Base-by-base conservation (phyloP, 1,140 invertebrate species). In the Cataglyphis hispanica region DNA sequence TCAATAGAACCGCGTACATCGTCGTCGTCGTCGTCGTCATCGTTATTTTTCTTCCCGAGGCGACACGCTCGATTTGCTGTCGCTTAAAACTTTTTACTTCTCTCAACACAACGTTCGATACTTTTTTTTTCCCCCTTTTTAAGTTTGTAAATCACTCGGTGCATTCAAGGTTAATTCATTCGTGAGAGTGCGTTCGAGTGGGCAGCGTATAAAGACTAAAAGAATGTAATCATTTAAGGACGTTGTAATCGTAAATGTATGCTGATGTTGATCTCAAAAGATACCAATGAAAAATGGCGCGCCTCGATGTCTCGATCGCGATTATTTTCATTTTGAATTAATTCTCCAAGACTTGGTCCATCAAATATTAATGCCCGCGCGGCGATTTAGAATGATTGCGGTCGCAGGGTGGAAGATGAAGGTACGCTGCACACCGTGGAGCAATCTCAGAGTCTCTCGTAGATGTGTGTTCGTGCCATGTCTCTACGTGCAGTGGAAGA, bases 331-430 rank as follows among this genome's bases (percentile, higher is more conserved):
- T 74, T 76, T 31, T 67, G 67, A 16, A 83, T 70, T 56, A 86
- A 91, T 86, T 91, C 88, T 84, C 87, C 70, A 63, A 83, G 69
- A 81, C 88, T 78, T 86, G 77, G 87, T 91, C 87, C 92, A 90
- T 93, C 91, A 92, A 92, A 92, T 91, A 92, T 92, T 89, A 92
- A 93, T 64, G 84, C 85, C 78, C 85, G 86, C 88, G 81, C 85
- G 70, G 91, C 90, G 91, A 92, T 92, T 93, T 92, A 91, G 88
- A 92, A 86, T 92, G 90, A 92, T 92, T 92, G 91, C 91, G 89
- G 91, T 91, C 86, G 88, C 90, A 81, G 88, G 89, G 81, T 88
- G 86, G 56, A 64, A 83, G 56, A 60, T 58, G 67, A 61, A 63
- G 61, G 61, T 69, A 58, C 61, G 22, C 10, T 56, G 84, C 83